phyloP scores from a whole-genome alignment of 2,888 invertebrate genomes.

The Sinelater perroti region DNA sequence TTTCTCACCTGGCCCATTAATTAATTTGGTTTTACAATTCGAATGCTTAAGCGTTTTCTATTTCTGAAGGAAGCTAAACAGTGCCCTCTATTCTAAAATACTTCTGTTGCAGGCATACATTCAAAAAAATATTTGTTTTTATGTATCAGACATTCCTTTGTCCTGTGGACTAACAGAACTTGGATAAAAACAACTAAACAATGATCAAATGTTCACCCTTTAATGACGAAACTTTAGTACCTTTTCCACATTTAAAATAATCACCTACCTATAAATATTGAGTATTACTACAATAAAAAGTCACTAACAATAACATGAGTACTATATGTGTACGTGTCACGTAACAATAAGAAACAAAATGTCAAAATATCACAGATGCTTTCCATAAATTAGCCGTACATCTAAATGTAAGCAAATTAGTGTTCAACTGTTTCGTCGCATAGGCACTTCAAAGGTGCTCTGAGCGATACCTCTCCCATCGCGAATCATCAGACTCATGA shows the following conservation, averaged over 20 bases:
- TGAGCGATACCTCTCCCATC: slow-evolving; percentile 74
- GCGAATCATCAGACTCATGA: slow-evolving; percentile 91
- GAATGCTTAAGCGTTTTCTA: too few relatives aligned
- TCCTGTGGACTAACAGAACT: too few relatives aligned
- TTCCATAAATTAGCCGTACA: slow-evolving; percentile 34
- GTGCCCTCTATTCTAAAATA: too few relatives aligned
- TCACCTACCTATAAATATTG: slow-evolving; percentile 8
- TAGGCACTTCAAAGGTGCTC: slow-evolving; percentile 53
- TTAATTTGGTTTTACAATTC: too few relatives aligned
- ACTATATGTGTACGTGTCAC: background rate
- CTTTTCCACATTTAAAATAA: slow-evolving; percentile 15
- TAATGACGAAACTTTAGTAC: slow-evolving; percentile 19
- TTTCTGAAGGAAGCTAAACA: too few relatives aligned
- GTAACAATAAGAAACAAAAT: slow-evolving; percentile 28
- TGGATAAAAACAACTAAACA: too few relatives aligned
- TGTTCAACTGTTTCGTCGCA: slow-evolving; percentile 8
- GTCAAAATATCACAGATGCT: slow-evolving; percentile 37
- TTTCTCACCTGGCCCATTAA: too few relatives aligned
- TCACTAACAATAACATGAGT: slow-evolving; percentile 1
- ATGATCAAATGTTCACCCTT: too few relatives aligned
- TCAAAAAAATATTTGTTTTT: too few relatives aligned
- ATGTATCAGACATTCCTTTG: too few relatives aligned
- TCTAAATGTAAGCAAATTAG: slow-evolving; percentile 24
- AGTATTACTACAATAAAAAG: slow-evolving; percentile 8
- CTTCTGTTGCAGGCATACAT: too few relatives aligned